These are phyloP conservation scores for Lutraria lutraria DNA, from an alignment of 2,888 invertebrate species.

Conservation along the genomic window DNA sequence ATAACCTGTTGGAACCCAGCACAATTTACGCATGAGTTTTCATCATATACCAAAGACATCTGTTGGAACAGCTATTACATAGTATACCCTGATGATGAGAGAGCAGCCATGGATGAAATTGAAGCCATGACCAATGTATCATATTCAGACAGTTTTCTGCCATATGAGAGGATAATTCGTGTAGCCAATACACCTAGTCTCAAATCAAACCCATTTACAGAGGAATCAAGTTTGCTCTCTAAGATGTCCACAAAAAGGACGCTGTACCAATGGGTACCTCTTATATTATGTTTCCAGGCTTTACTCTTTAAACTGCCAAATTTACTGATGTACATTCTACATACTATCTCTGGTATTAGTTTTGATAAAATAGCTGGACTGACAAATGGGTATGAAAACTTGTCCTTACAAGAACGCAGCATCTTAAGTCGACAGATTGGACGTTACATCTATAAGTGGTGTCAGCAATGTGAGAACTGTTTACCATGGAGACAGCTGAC, in stretches of 20 bases:
- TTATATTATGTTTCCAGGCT: conserved; percentile 62
- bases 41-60: conserved; percentile 23
- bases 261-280: conserved; percentile 66
- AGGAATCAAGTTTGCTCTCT: neutral
- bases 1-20: conserved; percentile 60
- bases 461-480: conserved; percentile 40
- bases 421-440: conserved; percentile 54
- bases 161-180: neutral
- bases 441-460: conserved; percentile 64
- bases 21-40: conserved; percentile 29
- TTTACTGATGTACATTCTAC: conserved; percentile 61
- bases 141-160: neutral
- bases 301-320: conserved; percentile 66
- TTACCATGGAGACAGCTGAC: conserved; percentile 64
- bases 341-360: conserved; percentile 57
- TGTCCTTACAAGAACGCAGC: conserved; percentile 55
- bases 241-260: conserved; percentile 37
- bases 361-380: conserved; percentile 61
- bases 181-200: neutral
- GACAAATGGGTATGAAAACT: conserved; percentile 53
- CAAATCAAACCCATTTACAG: neutral
- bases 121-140: neutral
- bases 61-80: conserved; percentile 64
- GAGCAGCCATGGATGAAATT: neutral
- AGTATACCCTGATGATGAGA: neutral